A percentile compares a stretch with the other conserved stretches of the same genome.
Evolutionary conservation across 2,797 vertebrate genomes (phyloP).

Genomic region (Rhabdophis nuchalis): DNA sequence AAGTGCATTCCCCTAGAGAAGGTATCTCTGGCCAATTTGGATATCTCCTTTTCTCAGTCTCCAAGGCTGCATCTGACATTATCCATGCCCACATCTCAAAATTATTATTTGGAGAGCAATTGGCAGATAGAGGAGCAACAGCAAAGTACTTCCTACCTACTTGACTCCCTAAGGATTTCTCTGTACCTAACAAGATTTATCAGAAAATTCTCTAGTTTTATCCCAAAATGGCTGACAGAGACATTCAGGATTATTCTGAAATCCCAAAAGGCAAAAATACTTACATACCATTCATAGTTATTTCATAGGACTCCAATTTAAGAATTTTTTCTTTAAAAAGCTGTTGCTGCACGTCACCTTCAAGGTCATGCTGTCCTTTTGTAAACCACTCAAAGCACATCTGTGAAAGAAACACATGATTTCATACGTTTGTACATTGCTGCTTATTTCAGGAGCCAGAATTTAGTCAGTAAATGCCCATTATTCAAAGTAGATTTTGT

Average conservation of each 20-base stretch:
- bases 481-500: not conserved
- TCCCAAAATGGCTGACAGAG: not conserved
- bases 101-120: not conserved
- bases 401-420: slow-evolving; percentile 65
- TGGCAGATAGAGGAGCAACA: not conserved
- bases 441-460: not conserved
- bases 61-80: not conserved
- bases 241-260: not conserved
- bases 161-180: not conserved
- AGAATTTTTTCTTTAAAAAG: slow-evolving; percentile 99
- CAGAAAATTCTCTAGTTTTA: not conserved
- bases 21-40: not conserved
- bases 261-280: not conserved
- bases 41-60: not conserved
- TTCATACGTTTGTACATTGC: not conserved
- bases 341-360: slow-evolving; percentile 97
- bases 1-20: not conserved
- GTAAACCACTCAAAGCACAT: slow-evolving; percentile 99
- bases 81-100: not conserved
- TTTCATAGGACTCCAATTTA: slow-evolving; percentile 96
- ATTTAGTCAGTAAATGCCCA: not conserved
- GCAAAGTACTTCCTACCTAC: not conserved
- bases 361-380: slow-evolving; percentile 96
- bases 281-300: slow-evolving; percentile 94
- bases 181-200: not conserved